A percentile compares a stretch with the other conserved stretches of the same genome.
These are phyloP conservation scores for Anoncus sp. DNA, from an alignment of 2,888 invertebrate species.

Conservation along the genomic window DNA sequence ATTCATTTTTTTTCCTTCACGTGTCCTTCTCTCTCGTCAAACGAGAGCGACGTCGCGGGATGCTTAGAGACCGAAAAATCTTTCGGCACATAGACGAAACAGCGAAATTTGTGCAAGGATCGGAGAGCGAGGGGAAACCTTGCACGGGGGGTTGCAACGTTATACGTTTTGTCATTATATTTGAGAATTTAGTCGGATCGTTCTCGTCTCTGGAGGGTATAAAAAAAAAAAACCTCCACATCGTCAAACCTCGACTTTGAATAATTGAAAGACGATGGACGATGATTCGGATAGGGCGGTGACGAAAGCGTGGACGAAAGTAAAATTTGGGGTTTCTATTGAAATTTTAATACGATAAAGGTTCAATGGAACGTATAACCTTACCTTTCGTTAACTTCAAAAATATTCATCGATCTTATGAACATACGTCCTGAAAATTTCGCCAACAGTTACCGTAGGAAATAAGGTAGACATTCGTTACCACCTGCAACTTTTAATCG, in stretches of 20 bases:
- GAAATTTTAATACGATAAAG: background rate
- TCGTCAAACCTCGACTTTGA: no score
- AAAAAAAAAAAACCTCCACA: no score
- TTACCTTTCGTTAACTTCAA: background rate
- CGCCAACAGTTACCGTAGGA: no score
- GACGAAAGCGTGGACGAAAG: background rate
- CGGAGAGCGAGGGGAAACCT: slow-evolving; percentile 5
- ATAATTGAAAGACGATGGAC: no score
- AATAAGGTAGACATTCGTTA: no score
- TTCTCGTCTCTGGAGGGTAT: background rate
- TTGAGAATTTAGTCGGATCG: background rate
- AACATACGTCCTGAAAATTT: no score
- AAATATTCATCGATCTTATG: background rate
- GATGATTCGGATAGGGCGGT: background rate
- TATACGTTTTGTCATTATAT: slow-evolving; percentile 3
- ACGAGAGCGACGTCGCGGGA: slow-evolving; percentile 56
- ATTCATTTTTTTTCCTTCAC: slow-evolving; percentile 16
- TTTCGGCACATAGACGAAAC: slow-evolving; percentile 32
- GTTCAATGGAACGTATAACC: background rate
- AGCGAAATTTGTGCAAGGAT: slow-evolving; percentile 14
- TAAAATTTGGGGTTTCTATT: background rate
- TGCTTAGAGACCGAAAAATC: slow-evolving; percentile 18
- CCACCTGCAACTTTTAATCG: no score
- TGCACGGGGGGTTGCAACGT: background rate
- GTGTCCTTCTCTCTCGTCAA: slow-evolving; percentile 58